A percentile compares a stretch with the other conserved stretches of the same genome.
Conservation (phyloP, 1,140 invertebrate genomes). For the Drosophila suzukii region DNA sequence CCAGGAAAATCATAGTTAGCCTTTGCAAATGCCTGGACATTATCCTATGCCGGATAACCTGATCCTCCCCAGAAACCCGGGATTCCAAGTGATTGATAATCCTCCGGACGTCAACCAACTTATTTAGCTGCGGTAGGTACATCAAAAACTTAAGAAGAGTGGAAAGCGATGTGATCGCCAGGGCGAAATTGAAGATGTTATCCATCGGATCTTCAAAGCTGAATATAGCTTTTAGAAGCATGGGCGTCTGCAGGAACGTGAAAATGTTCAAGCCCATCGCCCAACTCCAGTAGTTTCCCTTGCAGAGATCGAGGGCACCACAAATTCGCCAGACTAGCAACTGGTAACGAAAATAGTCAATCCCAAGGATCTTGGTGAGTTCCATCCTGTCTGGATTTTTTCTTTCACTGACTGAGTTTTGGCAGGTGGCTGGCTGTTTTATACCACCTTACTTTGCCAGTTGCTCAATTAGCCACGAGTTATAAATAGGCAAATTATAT, state of each 20-base stretch:
- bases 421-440: neutral
- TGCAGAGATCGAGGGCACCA: conserved; percentile 39
- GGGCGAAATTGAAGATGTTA: conserved; percentile 59
- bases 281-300: conserved; percentile 1
- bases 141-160: conserved; percentile 44
- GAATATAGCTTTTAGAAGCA: conserved; percentile 20
- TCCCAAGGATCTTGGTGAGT: neutral
- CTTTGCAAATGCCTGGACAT: conserved; percentile 19
- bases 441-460: neutral
- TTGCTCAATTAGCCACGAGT: neutral
- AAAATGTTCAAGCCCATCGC: conserved; percentile 31
- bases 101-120: conserved; percentile 1
- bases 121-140: conserved; percentile 31
- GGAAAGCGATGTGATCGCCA: conserved; percentile 41
- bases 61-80: conserved; percentile 21
- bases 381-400: neutral
- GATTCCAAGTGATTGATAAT: conserved; percentile 44
- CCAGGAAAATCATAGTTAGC: conserved; percentile 37
- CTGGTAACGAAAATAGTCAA: conserved; percentile 32
- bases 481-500: conserved; percentile 16
- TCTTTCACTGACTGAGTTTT: neutral
- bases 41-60: conserved; percentile 11
- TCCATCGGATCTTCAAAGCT: conserved; percentile 41
- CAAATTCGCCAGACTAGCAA: conserved; percentile 25
- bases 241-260: conserved; percentile 27